Evolutionary conservation across 2,797 vertebrate genomes (phyloP).

Genomic region (Halcyon chelicuti): DNA sequence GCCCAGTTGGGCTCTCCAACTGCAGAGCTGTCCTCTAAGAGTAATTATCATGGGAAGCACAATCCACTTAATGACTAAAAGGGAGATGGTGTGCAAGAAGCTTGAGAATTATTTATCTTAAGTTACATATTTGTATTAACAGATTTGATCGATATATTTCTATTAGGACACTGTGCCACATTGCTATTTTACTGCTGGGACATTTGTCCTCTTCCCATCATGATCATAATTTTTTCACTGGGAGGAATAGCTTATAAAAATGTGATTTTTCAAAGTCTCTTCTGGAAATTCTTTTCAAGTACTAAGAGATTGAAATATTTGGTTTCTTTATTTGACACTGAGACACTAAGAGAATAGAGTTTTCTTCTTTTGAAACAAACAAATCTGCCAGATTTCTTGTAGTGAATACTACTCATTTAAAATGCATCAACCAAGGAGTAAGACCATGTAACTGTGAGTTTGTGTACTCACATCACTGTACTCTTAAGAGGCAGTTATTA

Average conservation of each 20-base stretch:
- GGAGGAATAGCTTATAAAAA: background rate
- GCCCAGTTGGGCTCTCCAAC: background rate
- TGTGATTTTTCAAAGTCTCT: background rate
- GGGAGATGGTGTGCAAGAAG: background rate
- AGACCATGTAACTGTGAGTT: background rate
- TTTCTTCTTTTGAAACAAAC: background rate
- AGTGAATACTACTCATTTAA: background rate
- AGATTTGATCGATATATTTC: background rate
- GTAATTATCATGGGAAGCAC: background rate
- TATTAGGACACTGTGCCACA: background rate
- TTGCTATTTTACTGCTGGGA: background rate
- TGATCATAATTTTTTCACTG: background rate
- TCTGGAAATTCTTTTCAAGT: background rate
- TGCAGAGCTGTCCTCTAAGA: background rate
- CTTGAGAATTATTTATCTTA: background rate
- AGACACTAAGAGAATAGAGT: background rate
- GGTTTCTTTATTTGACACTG: background rate
- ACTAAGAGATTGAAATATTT: background rate
- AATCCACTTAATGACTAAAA: background rate
- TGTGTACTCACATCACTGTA: background rate
- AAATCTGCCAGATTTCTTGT: background rate
- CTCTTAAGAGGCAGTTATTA: background rate
- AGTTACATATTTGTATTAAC: background rate
- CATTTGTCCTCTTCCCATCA: background rate
- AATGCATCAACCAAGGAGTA: background rate